Conservation (phyloP, 2,888 invertebrate genomes). For the Dione juno region DNA sequence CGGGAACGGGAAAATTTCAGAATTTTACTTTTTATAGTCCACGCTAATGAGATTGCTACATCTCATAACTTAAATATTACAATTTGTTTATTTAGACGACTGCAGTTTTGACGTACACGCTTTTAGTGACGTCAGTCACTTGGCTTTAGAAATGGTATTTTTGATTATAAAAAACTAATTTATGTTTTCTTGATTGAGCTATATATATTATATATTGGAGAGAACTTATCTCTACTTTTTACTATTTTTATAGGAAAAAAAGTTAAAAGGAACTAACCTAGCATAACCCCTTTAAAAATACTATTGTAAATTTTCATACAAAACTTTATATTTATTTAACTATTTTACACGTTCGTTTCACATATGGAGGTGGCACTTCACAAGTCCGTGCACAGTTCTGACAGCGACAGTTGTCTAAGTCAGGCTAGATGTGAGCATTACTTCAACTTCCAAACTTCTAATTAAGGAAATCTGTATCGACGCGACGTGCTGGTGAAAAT, state of each 20-base stretch:
- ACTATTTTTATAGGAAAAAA: no score
- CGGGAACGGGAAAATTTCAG: no score
- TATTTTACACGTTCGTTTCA: slow-evolving; percentile 4
- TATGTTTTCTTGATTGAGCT: no score
- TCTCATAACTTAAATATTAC: background rate
- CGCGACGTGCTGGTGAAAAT: background rate
- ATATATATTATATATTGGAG: no score
- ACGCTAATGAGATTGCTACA: no score
- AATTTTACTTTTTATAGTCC: no score
- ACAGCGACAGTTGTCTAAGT: slow-evolving; percentile 36
- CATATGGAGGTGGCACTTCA: slow-evolving; percentile 9
- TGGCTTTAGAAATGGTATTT: background rate
- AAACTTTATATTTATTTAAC: background rate
- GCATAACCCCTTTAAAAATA: no score
- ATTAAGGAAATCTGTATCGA: slow-evolving; percentile 28
- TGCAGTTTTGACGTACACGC: no score
- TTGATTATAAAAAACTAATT: no score
- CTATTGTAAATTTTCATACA: background rate
- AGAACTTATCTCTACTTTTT: no score
- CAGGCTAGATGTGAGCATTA: slow-evolving; percentile 29
- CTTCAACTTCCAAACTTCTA: slow-evolving; percentile 29
- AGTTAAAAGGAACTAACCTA: no score
- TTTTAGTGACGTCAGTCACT: no score
- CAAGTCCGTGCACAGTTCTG: slow-evolving; percentile 17
- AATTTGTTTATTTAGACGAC: background rate